A percentile compares a stretch with the other conserved stretches of the same genome.
Evolutionary conservation across 2,113 vertebrate species (phyloP).

Genomic region (Pangasianodon gigas): DNA sequence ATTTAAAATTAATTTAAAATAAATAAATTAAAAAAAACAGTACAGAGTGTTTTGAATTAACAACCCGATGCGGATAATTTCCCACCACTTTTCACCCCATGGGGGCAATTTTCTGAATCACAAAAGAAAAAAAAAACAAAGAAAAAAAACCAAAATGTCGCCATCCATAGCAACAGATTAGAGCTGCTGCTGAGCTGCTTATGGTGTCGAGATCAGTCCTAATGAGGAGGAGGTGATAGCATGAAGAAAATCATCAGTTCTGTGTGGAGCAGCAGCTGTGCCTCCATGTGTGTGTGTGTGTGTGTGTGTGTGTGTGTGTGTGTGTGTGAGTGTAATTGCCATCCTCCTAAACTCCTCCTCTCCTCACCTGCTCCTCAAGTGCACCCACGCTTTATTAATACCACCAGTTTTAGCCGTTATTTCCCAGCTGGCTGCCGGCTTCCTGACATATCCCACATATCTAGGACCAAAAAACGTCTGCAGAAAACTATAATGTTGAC

Average conservation of each 20-base stretch:
- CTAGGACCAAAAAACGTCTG: background rate
- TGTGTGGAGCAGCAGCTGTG: slow-evolving; percentile 28
- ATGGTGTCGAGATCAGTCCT: slow-evolving; percentile 51
- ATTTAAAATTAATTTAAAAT: background rate
- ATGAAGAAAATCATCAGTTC: slow-evolving; percentile 46
- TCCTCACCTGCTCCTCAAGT: slow-evolving; percentile 38
- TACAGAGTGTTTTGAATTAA: background rate
- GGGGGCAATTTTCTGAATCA: slow-evolving; percentile 16
- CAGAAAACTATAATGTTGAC: background rate
- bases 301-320: slow-evolving; percentile 21
- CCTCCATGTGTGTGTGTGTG: slow-evolving; percentile 16
- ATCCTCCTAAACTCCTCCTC: slow-evolving; percentile 24
- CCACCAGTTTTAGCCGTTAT: slow-evolving; percentile 14
- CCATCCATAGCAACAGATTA: slow-evolving; percentile 27
- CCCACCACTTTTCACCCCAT: background rate
- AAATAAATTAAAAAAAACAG: background rate
- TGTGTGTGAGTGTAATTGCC: slow-evolving; percentile 33
- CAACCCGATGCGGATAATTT: background rate
- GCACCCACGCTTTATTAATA: slow-evolving; percentile 8
- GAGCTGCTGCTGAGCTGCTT: slow-evolving; percentile 57
- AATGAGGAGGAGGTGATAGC: slow-evolving; percentile 59
- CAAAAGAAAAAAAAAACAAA: slow-evolving; percentile 1
- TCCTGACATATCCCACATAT: background rate
- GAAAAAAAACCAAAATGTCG: background rate
- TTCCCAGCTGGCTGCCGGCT: slow-evolving; percentile 32